These are phyloP conservation scores for Ptychochromis oligacanthus DNA, from an alignment of 2,113 vertebrate genomes.

Conservation along the genomic window DNA sequence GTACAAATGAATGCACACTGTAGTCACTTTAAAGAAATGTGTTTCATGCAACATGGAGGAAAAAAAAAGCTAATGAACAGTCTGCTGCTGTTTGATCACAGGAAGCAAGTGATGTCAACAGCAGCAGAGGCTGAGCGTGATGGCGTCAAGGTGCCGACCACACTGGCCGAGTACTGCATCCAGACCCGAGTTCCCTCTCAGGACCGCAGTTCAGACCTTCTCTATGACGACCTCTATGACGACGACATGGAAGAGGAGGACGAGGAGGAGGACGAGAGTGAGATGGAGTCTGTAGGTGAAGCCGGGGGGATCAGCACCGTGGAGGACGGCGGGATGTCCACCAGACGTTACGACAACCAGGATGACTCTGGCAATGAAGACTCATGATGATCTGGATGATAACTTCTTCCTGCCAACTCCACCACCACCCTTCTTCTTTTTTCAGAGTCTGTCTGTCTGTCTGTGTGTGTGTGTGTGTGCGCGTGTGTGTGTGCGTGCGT, in stretches of 20 bases:
- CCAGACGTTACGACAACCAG: constrained; percentile 93
- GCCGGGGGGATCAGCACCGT: constrained; percentile 87
- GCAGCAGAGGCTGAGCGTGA: constrained; percentile 96
- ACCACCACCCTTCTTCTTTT: constrained; percentile 24
- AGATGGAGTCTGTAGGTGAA: constrained; percentile 89
- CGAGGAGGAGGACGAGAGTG: constrained; percentile 89
- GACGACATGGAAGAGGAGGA: constrained; percentile 95
- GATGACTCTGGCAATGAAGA: constrained; percentile 99
- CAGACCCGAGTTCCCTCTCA: constrained; percentile 99
- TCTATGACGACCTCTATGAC: constrained; percentile 97
- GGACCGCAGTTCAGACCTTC: constrained; percentile 98
- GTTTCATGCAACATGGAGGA: not conserved
- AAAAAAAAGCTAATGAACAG: not conserved
- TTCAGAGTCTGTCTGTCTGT: constrained; percentile 8
- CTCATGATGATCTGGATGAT: constrained; percentile 85
- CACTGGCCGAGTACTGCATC: constrained; percentile 97
- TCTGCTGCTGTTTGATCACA: constrained; percentile 46
- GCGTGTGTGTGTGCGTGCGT: constrained; percentile 5
- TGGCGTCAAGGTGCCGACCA: constrained; percentile 96
- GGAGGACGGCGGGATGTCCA: constrained; percentile 88
- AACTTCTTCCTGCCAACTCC: constrained; percentile 42
- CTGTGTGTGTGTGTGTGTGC: not conserved
- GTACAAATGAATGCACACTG: not conserved
- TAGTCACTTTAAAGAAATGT: not conserved
- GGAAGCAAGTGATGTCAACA: constrained; percentile 95